A percentile compares a stretch with the other conserved stretches of the same genome.
phyloP scores from a whole-genome alignment of 2,797 vertebrate genomes.

The Scolopax rusticola region DNA sequence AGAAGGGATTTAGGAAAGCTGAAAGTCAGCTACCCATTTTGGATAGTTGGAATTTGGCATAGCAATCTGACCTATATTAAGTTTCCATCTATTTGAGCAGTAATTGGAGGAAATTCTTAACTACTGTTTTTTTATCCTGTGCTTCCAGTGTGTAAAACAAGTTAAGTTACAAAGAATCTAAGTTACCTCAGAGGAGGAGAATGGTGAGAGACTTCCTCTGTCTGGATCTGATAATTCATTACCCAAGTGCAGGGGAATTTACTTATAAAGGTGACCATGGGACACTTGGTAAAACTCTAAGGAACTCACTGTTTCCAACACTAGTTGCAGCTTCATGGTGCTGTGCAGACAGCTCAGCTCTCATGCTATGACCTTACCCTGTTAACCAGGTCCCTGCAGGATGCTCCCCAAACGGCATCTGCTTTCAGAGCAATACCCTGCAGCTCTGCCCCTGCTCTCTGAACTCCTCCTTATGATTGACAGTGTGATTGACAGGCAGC shows the following conservation, averaged over 20 bases:
- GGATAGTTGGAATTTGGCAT: slow-evolving; percentile 1
- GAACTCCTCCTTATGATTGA: background rate
- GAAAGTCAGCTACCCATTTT: background rate
- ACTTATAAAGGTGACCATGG: background rate
- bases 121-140: background rate
- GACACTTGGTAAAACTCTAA: background rate
- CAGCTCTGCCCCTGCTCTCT: background rate
- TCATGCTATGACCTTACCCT: background rate
- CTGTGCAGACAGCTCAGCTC: background rate
- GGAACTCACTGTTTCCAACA: background rate
- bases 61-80: background rate
- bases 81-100: slow-evolving; percentile 13
- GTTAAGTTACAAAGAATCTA: slow-evolving; percentile 3
- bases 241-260: background rate
- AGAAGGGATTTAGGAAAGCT: background rate
- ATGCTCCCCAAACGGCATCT: background rate
- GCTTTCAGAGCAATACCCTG: background rate
- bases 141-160: slow-evolving; percentile 27
- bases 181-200: slow-evolving; percentile 48
- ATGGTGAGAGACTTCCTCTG: slow-evolving; percentile 49
- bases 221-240: slow-evolving; percentile 43
- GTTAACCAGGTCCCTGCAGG: background rate
- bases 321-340: background rate
- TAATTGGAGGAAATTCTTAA: slow-evolving; percentile 37
- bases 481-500: background rate